Evolutionary conservation across 2,888 invertebrate genomes (phyloP).

Genomic region (Ectemnius cavifrons): DNA sequence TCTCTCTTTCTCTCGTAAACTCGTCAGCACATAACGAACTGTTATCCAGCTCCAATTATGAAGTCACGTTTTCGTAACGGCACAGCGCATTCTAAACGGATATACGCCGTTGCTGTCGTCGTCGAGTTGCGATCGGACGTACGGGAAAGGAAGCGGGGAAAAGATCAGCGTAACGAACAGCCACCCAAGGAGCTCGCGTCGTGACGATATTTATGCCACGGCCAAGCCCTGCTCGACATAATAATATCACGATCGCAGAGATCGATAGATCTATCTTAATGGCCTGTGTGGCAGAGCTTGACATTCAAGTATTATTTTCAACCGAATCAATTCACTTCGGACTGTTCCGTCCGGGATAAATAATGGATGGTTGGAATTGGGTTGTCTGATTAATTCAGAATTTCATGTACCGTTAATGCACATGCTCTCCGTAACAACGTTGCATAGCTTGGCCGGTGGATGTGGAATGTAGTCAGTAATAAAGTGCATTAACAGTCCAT

Average conservation of each 20-base stretch:
- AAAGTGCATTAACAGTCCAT: too few species aligned
- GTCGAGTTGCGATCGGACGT: constrained; percentile 21
- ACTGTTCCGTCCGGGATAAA: too few species aligned
- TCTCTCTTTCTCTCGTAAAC: neutral
- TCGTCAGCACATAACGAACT: neutral
- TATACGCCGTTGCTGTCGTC: neutral
- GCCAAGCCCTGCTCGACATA: neutral
- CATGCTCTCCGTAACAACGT: too few species aligned
- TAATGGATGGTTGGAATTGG: too few species aligned
- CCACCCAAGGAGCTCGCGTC: neutral
- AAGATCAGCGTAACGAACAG: constrained; percentile 17
- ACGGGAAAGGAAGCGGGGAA: constrained; percentile 37
- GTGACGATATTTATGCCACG: constrained; percentile 1
- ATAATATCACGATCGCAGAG: constrained; percentile 4
- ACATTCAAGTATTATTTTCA: too few species aligned
- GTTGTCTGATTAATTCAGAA: too few species aligned
- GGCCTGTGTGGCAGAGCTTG: neutral
- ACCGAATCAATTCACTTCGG: too few species aligned
- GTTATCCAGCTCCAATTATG: constrained; percentile 1
- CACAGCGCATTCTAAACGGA: constrained; percentile 1
- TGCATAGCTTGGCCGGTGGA: too few species aligned
- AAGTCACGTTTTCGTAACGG: neutral
- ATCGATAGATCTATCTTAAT: constrained; percentile 1
- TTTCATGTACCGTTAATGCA: too few species aligned
- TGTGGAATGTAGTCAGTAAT: too few species aligned